Evolutionary conservation across 2,888 invertebrate genomes (phyloP).

Genomic region (Coecobrya sp.): DNA sequence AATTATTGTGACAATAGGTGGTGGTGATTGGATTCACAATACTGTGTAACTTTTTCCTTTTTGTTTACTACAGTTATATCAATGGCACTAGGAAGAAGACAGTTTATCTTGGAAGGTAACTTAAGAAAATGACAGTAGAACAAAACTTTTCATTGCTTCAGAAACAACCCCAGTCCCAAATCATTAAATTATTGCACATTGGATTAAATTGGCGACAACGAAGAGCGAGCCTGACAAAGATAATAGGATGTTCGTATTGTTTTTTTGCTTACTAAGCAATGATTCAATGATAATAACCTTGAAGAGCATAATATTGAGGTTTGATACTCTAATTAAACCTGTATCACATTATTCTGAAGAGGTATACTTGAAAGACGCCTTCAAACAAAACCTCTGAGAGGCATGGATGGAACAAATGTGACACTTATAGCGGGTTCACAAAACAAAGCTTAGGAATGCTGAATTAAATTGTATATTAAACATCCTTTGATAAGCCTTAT

Average conservation of each 20-base stretch:
- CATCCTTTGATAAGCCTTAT: too few species aligned
- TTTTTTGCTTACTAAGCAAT: background rate
- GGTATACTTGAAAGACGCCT: background rate
- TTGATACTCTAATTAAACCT: slow-evolving; percentile 68
- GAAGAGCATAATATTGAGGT: slow-evolving; percentile 49
- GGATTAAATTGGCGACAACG: background rate
- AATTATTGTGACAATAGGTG: slow-evolving; percentile 67
- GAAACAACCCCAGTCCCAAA: too few species aligned
- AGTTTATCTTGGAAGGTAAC: too few species aligned
- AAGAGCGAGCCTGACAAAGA: background rate
- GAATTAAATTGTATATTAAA: too few species aligned
- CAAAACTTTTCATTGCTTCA: too few species aligned
- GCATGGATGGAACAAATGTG: too few species aligned
- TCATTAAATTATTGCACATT: background rate
- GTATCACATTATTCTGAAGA: background rate
- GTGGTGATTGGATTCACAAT: background rate
- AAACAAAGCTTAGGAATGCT: too few species aligned
- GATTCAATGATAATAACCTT: slow-evolving; percentile 62
- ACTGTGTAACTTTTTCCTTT: background rate
- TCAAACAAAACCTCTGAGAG: background rate
- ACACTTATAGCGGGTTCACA: too few species aligned
- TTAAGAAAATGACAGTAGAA: too few species aligned
- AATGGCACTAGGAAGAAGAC: slow-evolving; percentile 16
- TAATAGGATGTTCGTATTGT: slow-evolving; percentile 15
- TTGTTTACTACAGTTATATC: background rate